Base-by-base conservation (phyloP, 2,888 invertebrate genomes). In the Epiblema foenella region DNA sequence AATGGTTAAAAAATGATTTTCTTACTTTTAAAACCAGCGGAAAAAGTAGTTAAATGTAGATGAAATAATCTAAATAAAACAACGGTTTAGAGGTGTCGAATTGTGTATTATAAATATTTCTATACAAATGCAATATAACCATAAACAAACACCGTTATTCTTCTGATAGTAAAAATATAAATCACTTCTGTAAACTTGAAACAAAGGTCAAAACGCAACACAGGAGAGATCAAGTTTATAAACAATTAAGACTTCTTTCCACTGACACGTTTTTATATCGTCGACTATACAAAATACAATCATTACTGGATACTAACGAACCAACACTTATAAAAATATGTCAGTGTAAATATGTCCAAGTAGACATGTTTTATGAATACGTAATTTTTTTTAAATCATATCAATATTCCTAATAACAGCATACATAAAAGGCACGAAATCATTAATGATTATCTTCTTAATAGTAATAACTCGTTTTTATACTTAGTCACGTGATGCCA, bases 341-440 rank as follows among this genome's bases (percentile, higher is more conserved):
- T 7, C n/a, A 5, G 62, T 51, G 51, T 49, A 51, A 62, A 62
- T 5, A 8, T 2, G 4, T 12, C 52, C 7, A 58, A 42, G 18
- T 52, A 54, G 24, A 57, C 11, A 49, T 20, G 29, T 37, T 52
- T 59, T 66, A 66, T 33, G 54, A 66, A 70, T 60, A 70, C 2
- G 15, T 70, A 64, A 70, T 65, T 66, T 70, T 46, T 54, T 54
- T 59, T 57, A 66, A 70, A 66, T 70, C 65, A 65, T 59, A 39
- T 59, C 29, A 70, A 70, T 64, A 52, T 64, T 69, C 75, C 71
- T 75, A 75, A 52, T 74, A 76, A 77, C 74, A 76, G 81, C 75
- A 76, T 76, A 79, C 74, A 72, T 70, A 60, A 79, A 83, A 83
- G 81, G 83, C 83, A 83, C 81, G 70, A 82, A 81, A 77, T 67